Base-by-base conservation (phyloP, 2,888 invertebrate species). In the Anodontia alba region DNA sequence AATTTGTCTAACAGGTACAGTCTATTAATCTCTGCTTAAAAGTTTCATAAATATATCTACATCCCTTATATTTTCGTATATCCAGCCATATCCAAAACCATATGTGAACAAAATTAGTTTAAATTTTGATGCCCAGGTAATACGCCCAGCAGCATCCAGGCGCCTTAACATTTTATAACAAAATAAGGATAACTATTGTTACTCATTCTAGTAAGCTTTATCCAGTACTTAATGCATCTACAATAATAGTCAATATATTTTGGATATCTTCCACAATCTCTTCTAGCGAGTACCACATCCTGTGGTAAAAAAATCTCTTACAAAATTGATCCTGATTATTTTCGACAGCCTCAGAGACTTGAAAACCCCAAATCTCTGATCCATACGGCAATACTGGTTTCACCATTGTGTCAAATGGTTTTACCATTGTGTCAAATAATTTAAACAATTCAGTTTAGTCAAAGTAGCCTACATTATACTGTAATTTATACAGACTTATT, bases 171-270 rank as follows among this genome's bases (percentile, higher is more conserved):
- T 73, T 31, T 42, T 15, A 26, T 51, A 69, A 42, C 46, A 68
- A 23, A 54, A 23, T 49, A 62, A 8, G 67, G 71, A 36, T 72
- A 66, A 33, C 67, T 71, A 15, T 54, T 23, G 12, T 54, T n/a
- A 26, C 31, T 12, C 57, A 70, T 71, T 0, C 57, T 38, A 0
- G 43, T 57, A 29, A 76, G 1, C 29, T 46, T 70, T 36, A 31
- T 62, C 76, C 76, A 76, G 23, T 76, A 70, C 62, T 71, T 76
- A 0, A 76, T 62, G n/a, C 23, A 57, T 12, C 46, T 67, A 29
- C 26, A 7, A 15, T 62, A 43, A 62, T 76, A 76, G n/a, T 29
- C 46, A 26, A 36, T 42, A 38, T 43, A 76, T 15, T 70, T 15
- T 12, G 66, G 66, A 23, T 69, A 31, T 33, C 57, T 76, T 15